phyloP scores from a whole-genome alignment of 2,113 vertebrate species.

The Lamprotornis superbus region DNA sequence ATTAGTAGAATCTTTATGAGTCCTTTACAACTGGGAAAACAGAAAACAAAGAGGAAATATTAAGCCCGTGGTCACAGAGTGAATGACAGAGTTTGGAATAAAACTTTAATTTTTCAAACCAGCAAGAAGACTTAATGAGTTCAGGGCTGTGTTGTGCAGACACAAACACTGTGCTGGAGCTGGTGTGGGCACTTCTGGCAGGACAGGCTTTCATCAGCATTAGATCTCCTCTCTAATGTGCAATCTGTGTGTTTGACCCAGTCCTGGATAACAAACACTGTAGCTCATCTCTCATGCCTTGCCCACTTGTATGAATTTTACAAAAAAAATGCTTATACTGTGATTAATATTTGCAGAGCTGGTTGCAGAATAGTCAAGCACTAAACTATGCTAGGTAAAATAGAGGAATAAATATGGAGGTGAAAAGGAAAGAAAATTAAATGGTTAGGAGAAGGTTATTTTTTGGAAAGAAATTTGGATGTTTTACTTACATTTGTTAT shows the following conservation, averaged over 20 bases:
- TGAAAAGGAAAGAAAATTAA: neutral
- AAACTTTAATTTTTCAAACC: neutral
- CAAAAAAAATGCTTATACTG: neutral
- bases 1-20: neutral
- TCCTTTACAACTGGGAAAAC: neutral
- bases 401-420: neutral
- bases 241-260: neutral
- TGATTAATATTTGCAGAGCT: neutral
- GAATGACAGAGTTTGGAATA: neutral
- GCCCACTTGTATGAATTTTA: neutral
- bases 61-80: neutral
- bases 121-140: neutral
- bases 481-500: neutral
- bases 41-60: neutral
- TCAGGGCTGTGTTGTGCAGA: neutral
- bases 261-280: neutral
- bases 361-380: neutral
- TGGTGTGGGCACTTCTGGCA: neutral
- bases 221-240: neutral
- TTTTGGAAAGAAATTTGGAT: neutral
- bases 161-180: neutral
- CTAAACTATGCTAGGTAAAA: neutral
- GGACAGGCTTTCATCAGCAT: fast-evolving
- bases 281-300: neutral
- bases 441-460: neutral